phyloP scores from a whole-genome alignment of 2,797 vertebrate genomes.

The Sebastolobus altivelis region DNA sequence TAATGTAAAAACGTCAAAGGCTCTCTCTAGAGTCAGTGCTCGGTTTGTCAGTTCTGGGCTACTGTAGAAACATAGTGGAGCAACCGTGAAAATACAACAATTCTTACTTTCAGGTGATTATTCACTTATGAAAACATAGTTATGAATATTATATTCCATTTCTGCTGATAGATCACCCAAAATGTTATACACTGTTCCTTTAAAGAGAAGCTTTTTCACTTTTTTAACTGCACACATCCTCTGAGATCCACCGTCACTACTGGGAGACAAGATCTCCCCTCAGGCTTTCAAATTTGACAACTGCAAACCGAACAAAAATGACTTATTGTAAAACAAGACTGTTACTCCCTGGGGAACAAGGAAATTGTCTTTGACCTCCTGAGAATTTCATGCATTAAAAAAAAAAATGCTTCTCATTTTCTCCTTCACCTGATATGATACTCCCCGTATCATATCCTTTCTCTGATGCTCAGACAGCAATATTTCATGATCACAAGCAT shows the following conservation, averaged over 20 bases:
- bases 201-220: neutral
- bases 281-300: conserved; percentile 46
- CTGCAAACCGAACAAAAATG: conserved; percentile 21
- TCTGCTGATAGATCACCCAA: too few species aligned
- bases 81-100: too few species aligned
- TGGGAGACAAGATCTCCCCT: conserved; percentile 32
- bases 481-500: conserved; percentile 31
- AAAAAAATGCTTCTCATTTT: conserved; percentile 30
- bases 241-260: conserved; percentile 32
- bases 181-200: too few species aligned
- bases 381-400: conserved; percentile 39
- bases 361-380: conserved; percentile 39
- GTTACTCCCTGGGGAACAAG: conserved; percentile 22
- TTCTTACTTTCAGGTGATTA: too few species aligned
- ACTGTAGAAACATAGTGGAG: too few species aligned
- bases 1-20: too few species aligned
- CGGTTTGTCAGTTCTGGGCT: too few species aligned
- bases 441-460: conserved; percentile 20
- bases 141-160: too few species aligned
- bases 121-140: too few species aligned
- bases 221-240: conserved; percentile 18
- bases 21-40: too few species aligned
- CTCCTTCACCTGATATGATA: conserved; percentile 28
- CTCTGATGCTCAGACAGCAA: conserved; percentile 24
- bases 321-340: conserved; percentile 28